Base-by-base conservation (phyloP, 2,888 invertebrate genomes). In the Carabus problematicus region DNA sequence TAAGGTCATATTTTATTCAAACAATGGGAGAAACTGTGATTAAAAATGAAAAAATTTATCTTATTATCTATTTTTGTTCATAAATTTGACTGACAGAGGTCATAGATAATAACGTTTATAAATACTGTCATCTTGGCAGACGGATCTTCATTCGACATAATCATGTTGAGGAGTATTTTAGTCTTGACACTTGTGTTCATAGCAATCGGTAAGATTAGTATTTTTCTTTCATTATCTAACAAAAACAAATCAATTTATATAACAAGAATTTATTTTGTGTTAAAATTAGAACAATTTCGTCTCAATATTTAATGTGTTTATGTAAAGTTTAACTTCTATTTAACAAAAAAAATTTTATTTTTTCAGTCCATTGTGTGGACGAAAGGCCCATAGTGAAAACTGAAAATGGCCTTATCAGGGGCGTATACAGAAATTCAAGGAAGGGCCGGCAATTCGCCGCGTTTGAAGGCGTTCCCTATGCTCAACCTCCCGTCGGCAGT, bases 401-500 rank as follows among this genome's bases (percentile, higher is more conserved):
- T 7, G 60, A 70, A 42, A 62, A 74, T 61, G 76, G 76, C 0
- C 62, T 66, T 8, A 55, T 77, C 11, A 56, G 61, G 14, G 77
- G 77, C 14, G 68, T 43, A 8, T 56, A 64, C 11, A 70, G 68
- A 63, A 54, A 12, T 16, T 75, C 76, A 16, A 69, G 71, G 54
- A 69, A 70, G 7, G 74, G 75, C 2, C 68, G 70, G 42, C n/a
- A 42, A 18, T 76, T 73, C 67, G 71, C 59, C 40, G 71, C 75
- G 7, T 77, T 75, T 69, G 72, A 72, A 49, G 75, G 75, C 52
- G 75, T 77, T 56, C 77, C 76, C 11, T 77, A 74, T 64, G 77
- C 76, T 0, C 72, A 74, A 69, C 75, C 77, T 6, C 77, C 77
- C 1, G 18, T 76, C 16, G 75, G 74, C 14, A 60, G 73, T 42